Conservation (phyloP, 2,113 vertebrate species). For the Plecotus auritus region DNA sequence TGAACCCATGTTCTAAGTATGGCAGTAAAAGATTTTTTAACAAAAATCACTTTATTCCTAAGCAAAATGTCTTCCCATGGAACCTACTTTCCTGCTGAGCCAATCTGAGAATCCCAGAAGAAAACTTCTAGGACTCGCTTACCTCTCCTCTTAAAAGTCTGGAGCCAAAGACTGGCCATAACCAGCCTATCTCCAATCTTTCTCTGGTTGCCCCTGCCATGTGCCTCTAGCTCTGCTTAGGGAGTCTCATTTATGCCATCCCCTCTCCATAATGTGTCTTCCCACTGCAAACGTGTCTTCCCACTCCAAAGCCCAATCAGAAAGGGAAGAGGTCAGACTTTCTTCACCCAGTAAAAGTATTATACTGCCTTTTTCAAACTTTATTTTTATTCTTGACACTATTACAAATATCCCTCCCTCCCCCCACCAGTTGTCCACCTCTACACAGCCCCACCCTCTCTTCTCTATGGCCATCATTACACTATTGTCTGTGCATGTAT, state of each 20-base stretch:
- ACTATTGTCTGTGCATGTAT: too few relatives aligned
- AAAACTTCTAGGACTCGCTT: neutral
- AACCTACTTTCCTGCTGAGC: neutral
- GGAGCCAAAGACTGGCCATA: neutral
- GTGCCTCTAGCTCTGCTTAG: neutral
- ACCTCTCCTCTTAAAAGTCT: neutral
- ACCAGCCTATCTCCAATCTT: neutral
- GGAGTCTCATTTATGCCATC: neutral
- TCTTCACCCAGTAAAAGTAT: neutral
- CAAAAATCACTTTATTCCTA: neutral
- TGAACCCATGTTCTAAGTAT: neutral
- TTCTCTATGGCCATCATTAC: too few relatives aligned
- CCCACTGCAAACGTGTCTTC: neutral
- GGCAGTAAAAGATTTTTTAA: neutral
- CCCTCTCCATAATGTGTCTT: neutral
- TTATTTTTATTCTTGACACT: too few relatives aligned
- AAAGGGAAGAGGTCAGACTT: neutral
- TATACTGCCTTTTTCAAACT: neutral
- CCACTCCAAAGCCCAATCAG: neutral
- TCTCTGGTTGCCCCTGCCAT: neutral
- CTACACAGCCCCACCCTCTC: too few relatives aligned
- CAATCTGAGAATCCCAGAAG: neutral
- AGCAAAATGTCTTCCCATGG: neutral
- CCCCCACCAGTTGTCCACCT: too few relatives aligned
- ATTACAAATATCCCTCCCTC: too few relatives aligned